Evolutionary conservation across 2,888 invertebrate genomes (phyloP), one percentile per base, ranked within the genome.

Genomic region (Acrobasis consociella): DNA sequence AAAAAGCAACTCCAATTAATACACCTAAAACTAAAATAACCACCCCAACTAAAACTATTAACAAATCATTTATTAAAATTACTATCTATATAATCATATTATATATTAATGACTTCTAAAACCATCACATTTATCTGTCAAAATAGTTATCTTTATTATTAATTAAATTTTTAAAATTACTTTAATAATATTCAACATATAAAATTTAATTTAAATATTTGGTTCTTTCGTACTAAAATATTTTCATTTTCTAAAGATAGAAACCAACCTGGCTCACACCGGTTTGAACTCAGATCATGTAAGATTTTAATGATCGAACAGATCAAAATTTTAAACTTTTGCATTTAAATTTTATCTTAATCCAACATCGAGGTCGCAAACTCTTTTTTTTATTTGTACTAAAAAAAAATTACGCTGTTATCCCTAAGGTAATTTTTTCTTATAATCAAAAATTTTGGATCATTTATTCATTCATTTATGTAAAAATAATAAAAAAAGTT

Each of bases 321-420:
- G 95, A 95, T 94, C 93, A 94, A 95, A 94, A 90, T 87, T 89
- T 92, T 93, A 91, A 94, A 93, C 93, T 89, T 86, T 94, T 96
- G 80, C 95, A 93, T 93, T 93, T 91, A 93, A 93, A 91, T 89
- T 93, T 93, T 91, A 93, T 92, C 93, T 95, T 96, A 96, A 96
- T 96, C 95, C 96, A 96, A 96, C 96, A 96, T 96, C 96, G 96
- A 96, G 96, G 96, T 96, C 95, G 95, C 95, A 96, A 96, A 93
- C 95, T 94, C 86, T 94, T 93, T 93, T 94, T 94, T 93, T 90
- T 94, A 96, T 96, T 86, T 82, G 95, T 93, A 93, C 96, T 96
- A 93, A 94, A 88, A 89, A 94, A 94, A 94, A 93, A 96, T 96
- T 94, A 96, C 94, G 95, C 96, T 96, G 96, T 96, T 96, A 96